Evolutionary conservation across 2,797 vertebrate species (phyloP), one percentile per base, ranked within the genome.

Genomic region (Enteromius fasciolatus): DNA sequence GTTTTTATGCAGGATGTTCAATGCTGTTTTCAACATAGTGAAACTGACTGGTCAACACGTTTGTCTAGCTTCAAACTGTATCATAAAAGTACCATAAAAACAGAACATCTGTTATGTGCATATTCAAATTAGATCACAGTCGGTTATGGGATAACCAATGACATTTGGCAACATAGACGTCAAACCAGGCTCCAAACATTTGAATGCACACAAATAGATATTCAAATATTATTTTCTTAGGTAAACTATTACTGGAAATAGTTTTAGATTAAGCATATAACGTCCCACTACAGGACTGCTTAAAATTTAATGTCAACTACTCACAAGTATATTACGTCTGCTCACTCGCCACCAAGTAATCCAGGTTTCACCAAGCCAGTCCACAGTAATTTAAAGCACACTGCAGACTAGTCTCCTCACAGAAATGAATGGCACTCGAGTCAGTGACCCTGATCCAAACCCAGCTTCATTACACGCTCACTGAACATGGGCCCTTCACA

Each of bases 381-480:
- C 63, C 17, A 9, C 44, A 31, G 61, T 66, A 31, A 68, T 82
- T 82, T 82, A 31, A 68, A 76, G 81, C 81, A 68, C 48, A 83
- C 63, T 33, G 25, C 52, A 68, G 73, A 69, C 74, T 74, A 67
- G 59, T 39, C 59, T 54, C 69, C 44, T 18, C 36, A 52, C 61
- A 66, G 59, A 86, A 86, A 84, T 80, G 80, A 84, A 86, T 84
- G 48, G 73, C 78, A 64, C 75, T 83, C 72, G n/a, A 83, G 81
- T 83, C 81, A 18, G 73, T 87, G 87, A 87, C 87, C 87, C 83
- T 83, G 85, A 87, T 81, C 77, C 72, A 74, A 85, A 81, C n/a
- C 69, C 18, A 44, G 81, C 77, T 68, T 79, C 81, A 87, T 87
- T 87, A 87, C 87, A 86, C 82, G 83, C 85, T 83, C 66, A 79